Conservation (phyloP, 2,888 invertebrate species). For the Ophraella communa region DNA sequence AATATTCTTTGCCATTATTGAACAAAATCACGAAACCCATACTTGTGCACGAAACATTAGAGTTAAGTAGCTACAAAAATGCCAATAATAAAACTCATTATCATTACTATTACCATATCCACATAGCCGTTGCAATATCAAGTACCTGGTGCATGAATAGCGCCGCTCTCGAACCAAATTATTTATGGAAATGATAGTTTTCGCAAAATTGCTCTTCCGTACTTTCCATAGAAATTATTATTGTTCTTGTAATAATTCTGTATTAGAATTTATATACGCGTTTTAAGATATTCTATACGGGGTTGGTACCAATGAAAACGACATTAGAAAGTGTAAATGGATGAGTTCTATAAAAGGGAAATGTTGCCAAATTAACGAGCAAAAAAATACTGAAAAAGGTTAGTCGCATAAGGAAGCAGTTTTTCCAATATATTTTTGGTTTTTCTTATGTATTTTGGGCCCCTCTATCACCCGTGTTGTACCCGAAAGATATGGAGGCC, state of each 20-base stretch:
- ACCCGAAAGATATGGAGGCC: too few species aligned
- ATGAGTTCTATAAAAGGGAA: neutral
- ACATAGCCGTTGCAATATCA: neutral
- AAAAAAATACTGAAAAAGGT: too few species aligned
- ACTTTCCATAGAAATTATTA: neutral
- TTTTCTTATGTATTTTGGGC: too few species aligned
- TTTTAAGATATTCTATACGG: slow-evolving; percentile 1
- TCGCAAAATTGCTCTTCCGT: slow-evolving; percentile 14
- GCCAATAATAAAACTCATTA: slow-evolving; percentile 3
- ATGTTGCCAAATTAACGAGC: too few species aligned
- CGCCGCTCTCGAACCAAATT: neutral
- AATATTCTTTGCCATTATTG: too few species aligned
- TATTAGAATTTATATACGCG: slow-evolving; percentile 9
- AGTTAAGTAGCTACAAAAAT: slow-evolving; percentile 6
- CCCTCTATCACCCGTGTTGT: too few species aligned
- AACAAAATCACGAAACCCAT: neutral
- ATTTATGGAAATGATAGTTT: slow-evolving; percentile 20
- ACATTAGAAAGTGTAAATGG: neutral
- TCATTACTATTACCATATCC: neutral
- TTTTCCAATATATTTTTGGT: too few species aligned
- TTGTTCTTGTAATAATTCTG: slow-evolving; percentile 12
- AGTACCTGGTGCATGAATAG: slow-evolving; percentile 14
- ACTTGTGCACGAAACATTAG: neutral
- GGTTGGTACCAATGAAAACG: too few species aligned
- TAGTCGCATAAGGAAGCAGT: too few species aligned